Base-by-base conservation (phyloP, 1,140 invertebrate species). In the Drosophila asahinai region DNA sequence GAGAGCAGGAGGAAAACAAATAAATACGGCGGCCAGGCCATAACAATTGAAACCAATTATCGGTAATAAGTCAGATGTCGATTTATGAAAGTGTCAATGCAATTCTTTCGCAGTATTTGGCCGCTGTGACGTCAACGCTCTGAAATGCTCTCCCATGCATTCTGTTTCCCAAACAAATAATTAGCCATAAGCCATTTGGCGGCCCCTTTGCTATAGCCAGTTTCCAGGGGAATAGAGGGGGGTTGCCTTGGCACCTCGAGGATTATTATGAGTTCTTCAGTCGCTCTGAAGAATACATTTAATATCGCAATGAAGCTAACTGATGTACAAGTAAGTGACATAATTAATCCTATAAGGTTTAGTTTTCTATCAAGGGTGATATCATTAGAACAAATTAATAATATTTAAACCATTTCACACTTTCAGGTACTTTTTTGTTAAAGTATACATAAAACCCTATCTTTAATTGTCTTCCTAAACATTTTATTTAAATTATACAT, bases 71-170 rank as follows among this genome's bases (percentile, higher is more conserved):
- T 87, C 84, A 87, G 78, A 73, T 57, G 77, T 70, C 84, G 70
- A 87, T 89, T 87, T 87, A 87, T 87, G 81, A 87, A 89, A 84
- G 84, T 87, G 84, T 87, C 84, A 87, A 87, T 87, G 65, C 81
- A 87, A 84, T 89, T 57, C 71, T 66, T 80, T 71, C 54, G 40
- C 43, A 51, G 52, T 71, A 47, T 51, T 71, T 51, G 5, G 14
- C n/a, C 19, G 30, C 61, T 38, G 78, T 87, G 84, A 87, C 84
- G 84, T 87, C 84, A 87, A 68, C 57, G 75, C 33, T 57, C 38
- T 71, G 42, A 64, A 74, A 63, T 43, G 30, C 59, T 55, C 14
- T 57, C 15, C 22, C 51, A 33, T 72, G 67, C 67, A 72, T 58
- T 62, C 62, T 60, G 58, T 68, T 78, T 81, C 89, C 57, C 65